Evolutionary conservation across 2,113 vertebrate species (phyloP), one percentile per base, ranked within the genome.

Genomic region (Gracilinanus agilis): DNA sequence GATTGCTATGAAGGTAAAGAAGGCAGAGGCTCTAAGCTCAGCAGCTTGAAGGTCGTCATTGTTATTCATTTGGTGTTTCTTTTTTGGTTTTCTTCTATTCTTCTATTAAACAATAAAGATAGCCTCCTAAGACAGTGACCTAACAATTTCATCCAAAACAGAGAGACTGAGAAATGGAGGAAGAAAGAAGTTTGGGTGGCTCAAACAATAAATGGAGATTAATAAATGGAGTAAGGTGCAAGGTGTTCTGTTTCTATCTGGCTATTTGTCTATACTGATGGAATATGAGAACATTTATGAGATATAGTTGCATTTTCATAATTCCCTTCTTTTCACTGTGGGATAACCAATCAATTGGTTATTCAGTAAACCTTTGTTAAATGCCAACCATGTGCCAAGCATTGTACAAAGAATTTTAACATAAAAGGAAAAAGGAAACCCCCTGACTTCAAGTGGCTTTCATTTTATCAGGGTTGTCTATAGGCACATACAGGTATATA

Each of bases 21-120:
- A 97, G 90, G 58, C 94, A 90, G 53, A 88, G n/a, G 92, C 90
- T 96, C 93, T 93, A 91, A 95, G 94, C 92, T 95, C 27, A 92
- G 92, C 88, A 90, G 93, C 96, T 67, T 97, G 95, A 97, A 97
- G 96, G 93, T 97, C 97, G 27, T 88, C 90, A 96, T 96, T 94
- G 89, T 94, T 96, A 97, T 96, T 97, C 95, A 54, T 94, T 96
- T 96, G 58, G 89, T 97, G 88, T 96, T 96, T 93, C 61, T 27
- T 92, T n/a, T 27, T 96, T 95, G 89, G 83, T 96, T 91, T 94
- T 96, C 53, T n/a, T 92, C 88, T 90, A 3, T 88, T 55, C 53
- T 49, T 94, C 94, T 93, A n/a, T 94, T 94, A 93, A 94, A 92
- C 44, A 93, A 88, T 91, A 94, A 96, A 96, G 93, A 92, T 95